Evolutionary conservation across 2,888 invertebrate genomes (phyloP), one percentile per base, ranked within the genome.

Genomic region (Spisula subtruncata): DNA sequence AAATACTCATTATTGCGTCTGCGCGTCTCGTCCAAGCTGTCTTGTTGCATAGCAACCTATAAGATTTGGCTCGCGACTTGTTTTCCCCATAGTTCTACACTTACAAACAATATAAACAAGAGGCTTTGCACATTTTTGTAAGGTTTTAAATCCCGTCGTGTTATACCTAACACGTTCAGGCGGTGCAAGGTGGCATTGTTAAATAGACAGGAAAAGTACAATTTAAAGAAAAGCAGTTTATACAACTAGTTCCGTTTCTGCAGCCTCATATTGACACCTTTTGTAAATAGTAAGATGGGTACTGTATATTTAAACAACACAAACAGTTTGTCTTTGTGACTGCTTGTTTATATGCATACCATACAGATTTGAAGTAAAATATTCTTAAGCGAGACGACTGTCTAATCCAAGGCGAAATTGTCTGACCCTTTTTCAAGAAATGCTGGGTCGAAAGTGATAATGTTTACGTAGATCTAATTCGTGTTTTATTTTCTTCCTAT

Each of bases 41-140:
- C 75, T 32, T 18, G 75, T 32, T 35, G 75, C 75, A 32, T 75
- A 75, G 75, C 75, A 75, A 75, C 75, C 14, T 75, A 4, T 6
- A 18, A 35, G 75, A 75, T 32, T 32, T 32, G 75, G 75, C 75
- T 32, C 75, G 75, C 32, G 75, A 75, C 75, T 35, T 75, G 75
- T 25, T 32, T 75, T 35, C 32, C 35, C 2, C 32, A 35, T 18
- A 75, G 18, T 75, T 32, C 35, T 1, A 35, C 16, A 35, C 75
- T 75, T 75, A 75, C 35, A 35, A 8, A n/a, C n/a, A 12, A 32
- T 12, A 75, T 32, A 32, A 75, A 75, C 75, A 75, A 32, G 75
- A 16, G 35, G 75, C 12, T 75, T 75, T 75, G 4, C 32, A 18
- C 10, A 14, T 75, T 75, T 75, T 75, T 25, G n/a, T 32, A 75